phyloP scores from a whole-genome alignment of 2,888 invertebrate genomes.

The Aporophyla nigra region DNA sequence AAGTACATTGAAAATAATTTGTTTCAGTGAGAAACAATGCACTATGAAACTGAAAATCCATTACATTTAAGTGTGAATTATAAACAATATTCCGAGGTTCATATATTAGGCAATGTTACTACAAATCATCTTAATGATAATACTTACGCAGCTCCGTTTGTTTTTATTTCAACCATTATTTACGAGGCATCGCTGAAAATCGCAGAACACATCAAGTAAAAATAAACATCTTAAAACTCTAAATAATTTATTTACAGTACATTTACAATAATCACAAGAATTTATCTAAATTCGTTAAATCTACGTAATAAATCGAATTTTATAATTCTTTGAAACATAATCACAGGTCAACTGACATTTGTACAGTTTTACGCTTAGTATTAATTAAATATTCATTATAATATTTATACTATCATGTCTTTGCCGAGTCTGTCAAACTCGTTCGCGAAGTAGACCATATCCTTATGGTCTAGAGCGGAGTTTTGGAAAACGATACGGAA shows the following conservation, averaged over 20 bases:
- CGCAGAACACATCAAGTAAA: background rate
- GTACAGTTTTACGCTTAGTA: constrained; percentile 67
- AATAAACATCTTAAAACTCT: constrained; percentile 30
- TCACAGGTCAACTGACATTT: constrained; percentile 79
- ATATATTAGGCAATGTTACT: background rate
- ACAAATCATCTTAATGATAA: constrained; percentile 29
- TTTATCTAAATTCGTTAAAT: constrained; percentile 50
- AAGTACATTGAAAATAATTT: background rate
- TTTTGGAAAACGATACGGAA: constrained; percentile 98
- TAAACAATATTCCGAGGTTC: constrained; percentile 6
- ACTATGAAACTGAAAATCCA: background rate
- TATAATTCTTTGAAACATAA: constrained; percentile 70
- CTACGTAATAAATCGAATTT: constrained; percentile 55
- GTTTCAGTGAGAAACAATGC: constrained; percentile 3
- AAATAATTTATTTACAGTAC: constrained; percentile 64
- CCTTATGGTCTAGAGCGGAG: constrained; percentile 95
- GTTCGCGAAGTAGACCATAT: constrained; percentile 96
- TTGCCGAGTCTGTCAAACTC: constrained; percentile 96
- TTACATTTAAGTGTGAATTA: constrained; percentile 1
- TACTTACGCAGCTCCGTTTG: background rate
- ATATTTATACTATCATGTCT: constrained; percentile 87
- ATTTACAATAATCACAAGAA: constrained; percentile 49
- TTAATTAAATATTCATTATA: constrained; percentile 57
- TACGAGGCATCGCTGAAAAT: constrained; percentile 7
- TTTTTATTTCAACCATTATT: constrained; percentile 37